These are phyloP conservation scores for Petrolisthes cinctipes DNA, from an alignment of 2,888 invertebrate genomes.

Conservation along the genomic window DNA sequence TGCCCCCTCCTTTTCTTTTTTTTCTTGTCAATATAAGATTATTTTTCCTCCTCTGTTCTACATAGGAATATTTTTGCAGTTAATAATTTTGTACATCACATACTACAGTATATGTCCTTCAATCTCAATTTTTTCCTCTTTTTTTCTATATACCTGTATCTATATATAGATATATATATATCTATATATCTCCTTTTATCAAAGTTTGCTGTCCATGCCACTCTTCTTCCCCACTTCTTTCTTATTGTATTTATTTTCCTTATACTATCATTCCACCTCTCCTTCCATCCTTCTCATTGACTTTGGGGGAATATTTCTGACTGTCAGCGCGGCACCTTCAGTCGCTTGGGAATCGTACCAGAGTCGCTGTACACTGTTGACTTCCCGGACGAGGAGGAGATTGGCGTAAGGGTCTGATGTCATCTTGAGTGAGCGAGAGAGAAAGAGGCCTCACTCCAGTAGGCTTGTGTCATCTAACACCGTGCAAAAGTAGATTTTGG, in stretches of 20 bases:
- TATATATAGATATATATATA: neutral
- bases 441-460: neutral
- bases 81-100: no score
- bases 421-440: neutral
- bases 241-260: neutral
- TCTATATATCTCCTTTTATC: neutral
- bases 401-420: constrained; percentile 47
- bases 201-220: neutral
- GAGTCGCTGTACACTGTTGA: constrained; percentile 58
- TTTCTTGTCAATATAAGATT: no score
- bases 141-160: constrained; percentile 63
- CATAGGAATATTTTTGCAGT: no score
- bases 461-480: neutral
- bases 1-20: no score
- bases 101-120: neutral
- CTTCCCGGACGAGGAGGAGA: constrained; percentile 44
- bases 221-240: neutral
- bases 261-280: constrained; percentile 22
- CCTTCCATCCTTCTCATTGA: constrained; percentile 35
- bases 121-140: constrained; percentile 47
- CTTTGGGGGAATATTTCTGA: constrained; percentile 30
- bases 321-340: constrained; percentile 42
- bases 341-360: constrained; percentile 54
- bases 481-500: neutral
- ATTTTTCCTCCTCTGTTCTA: no score